Base-by-base conservation (phyloP, 2,113 vertebrate genomes). In the Dasyurus viverrinus region DNA sequence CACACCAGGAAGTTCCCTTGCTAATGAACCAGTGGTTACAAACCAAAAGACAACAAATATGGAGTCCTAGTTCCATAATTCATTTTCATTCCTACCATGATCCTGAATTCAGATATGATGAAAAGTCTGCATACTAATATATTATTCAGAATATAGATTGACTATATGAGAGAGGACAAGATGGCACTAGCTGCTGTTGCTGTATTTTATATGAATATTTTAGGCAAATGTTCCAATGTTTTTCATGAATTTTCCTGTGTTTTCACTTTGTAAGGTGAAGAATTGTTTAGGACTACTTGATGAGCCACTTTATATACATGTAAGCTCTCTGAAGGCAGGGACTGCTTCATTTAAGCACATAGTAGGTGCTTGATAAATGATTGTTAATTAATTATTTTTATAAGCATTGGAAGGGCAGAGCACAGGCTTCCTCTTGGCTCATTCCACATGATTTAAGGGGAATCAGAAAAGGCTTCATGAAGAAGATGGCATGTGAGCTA, bases 191-290 rank as follows among this genome's bases (percentile, higher is more conserved):
- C 30, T 68, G 60, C 12, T 36, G 0, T 36, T 68, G 60, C 30
- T 68, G 36, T 68, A 36, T 68, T 68, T 25, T 68, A 36, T 36
- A 68, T 36, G 30, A 68, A 36, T 36, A 36, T 91, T 95, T 54
- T 94, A 54, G 53, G 48, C 76, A 92, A 76, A 25, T 89, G 89
- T 90, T 93, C 30, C 24, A 57, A 8, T 57, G 95, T 92, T 93
- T 90, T 53, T 48, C 42, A 89, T 76, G 90, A 95, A 48, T 93
- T 96, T 96, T 90, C 89, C 96, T 89, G 46, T 84, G 90, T 92
- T 92, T 89, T 91, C 54, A 92, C 53, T 12, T 91, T 55, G 94
- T 89, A 92, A 94, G 96, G 57, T 90, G 60, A 27, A 89, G 84
- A 93, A n/a, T 92, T 11, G 11, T 68, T 68, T 36, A 36, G 36